These are phyloP conservation scores for Pleuronectes platessa DNA, from an alignment of 2,113 vertebrate genomes.

Conservation along the genomic window DNA sequence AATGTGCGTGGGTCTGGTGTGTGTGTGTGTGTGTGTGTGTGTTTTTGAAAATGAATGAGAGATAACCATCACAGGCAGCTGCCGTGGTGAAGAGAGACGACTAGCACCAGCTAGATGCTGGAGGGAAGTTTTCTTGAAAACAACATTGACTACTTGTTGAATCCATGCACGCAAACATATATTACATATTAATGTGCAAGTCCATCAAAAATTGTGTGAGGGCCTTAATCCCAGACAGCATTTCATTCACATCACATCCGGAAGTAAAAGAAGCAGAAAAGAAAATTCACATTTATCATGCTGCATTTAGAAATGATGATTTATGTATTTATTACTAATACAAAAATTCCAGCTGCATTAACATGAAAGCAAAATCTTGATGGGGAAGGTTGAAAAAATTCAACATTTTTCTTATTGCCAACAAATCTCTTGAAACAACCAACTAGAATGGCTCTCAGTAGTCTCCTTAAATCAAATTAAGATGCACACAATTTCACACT, in stretches of 20 bases:
- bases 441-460: not conserved
- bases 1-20: not conserved
- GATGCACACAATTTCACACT: no score
- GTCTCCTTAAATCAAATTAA: no score
- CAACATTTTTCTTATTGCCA: not conserved
- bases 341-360: not conserved
- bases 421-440: not conserved
- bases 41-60: constrained; percentile 72
- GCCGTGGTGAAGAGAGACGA: constrained; percentile 76
- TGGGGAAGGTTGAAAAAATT: no score
- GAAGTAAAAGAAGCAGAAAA: not conserved
- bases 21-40: constrained; percentile 23
- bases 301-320: not conserved
- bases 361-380: not conserved
- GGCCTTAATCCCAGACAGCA: constrained; percentile 27
- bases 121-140: constrained; percentile 61
- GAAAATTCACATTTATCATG: not conserved
- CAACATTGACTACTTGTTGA: constrained; percentile 69
- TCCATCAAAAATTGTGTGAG: constrained; percentile 2
- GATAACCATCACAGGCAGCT: constrained; percentile 80
- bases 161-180: constrained; percentile 47
- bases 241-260: constrained; percentile 2
- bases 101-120: constrained; percentile 68
- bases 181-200: constrained; percentile 26
- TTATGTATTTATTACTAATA: not conserved